These are phyloP conservation scores for Lasioglossum calceatum DNA, from an alignment of 2,888 invertebrate genomes.

Conservation along the genomic window DNA sequence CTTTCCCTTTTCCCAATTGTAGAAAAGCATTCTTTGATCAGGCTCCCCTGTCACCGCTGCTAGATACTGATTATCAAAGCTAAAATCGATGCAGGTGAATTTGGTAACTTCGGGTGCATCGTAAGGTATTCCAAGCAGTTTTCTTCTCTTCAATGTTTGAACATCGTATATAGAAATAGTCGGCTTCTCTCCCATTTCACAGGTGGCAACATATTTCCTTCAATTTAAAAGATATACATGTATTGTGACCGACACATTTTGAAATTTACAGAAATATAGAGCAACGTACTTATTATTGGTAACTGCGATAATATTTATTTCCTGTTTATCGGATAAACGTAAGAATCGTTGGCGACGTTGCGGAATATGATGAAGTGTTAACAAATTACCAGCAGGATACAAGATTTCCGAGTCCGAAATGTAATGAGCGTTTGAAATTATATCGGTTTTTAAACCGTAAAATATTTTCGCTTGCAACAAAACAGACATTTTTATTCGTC, in stretches of 20 bases:
- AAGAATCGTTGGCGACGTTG: constrained; percentile 91
- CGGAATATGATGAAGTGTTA: constrained; percentile 90
- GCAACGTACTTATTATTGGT: constrained; percentile 88
- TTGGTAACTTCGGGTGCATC: constrained; percentile 87
- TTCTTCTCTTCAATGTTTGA: constrained; percentile 88
- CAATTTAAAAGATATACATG: constrained; percentile 38
- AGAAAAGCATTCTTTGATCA: constrained; percentile 92
- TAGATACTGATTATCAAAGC: constrained; percentile 92
- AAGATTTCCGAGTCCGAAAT: constrained; percentile 90
- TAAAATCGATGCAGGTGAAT: constrained; percentile 91
- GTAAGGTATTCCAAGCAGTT: constrained; percentile 88
- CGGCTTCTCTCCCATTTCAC: constrained; percentile 88
- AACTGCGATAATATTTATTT: constrained; percentile 87
- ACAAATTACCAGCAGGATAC: constrained; percentile 92
- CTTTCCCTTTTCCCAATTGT: constrained; percentile 93
- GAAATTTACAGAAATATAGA: background rate
- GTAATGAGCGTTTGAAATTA: constrained; percentile 90
- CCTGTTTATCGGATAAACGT: constrained; percentile 88
- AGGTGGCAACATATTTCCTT: constrained; percentile 88
- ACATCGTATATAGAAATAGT: constrained; percentile 90
- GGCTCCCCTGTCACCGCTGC: constrained; percentile 93
- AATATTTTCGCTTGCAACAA: constrained; percentile 87
- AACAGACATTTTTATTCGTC: constrained; percentile 80
- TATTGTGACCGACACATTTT: background rate
- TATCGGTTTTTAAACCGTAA: constrained; percentile 88